Conservation (phyloP, 2,113 vertebrate species). For the Gambusia holbrooki region DNA sequence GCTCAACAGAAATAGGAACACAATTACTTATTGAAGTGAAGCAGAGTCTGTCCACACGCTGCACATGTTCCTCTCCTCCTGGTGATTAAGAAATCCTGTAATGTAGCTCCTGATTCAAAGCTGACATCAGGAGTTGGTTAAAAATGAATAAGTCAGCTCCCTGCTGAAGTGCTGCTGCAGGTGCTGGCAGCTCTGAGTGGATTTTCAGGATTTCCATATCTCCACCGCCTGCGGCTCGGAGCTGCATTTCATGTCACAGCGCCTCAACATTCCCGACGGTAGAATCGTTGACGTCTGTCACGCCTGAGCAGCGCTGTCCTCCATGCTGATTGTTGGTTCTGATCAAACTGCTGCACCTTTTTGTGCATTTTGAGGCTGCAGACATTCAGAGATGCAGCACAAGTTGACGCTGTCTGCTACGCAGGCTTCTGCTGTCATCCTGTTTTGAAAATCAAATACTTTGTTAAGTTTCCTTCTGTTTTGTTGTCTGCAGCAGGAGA, state of each 20-base stretch:
- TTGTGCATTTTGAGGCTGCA: slow-evolving; percentile 12
- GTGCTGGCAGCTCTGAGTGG: slow-evolving; percentile 2
- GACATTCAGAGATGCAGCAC: neutral
- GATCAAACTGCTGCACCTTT: neutral
- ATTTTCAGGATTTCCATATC: slow-evolving; percentile 5
- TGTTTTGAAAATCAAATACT: slow-evolving; percentile 25
- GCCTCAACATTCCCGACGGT: slow-evolving; percentile 1
- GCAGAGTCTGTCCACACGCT: slow-evolving; percentile 6
- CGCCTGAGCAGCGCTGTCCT: neutral
- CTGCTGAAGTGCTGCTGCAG: slow-evolving; percentile 8
- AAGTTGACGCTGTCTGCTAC: slow-evolving; percentile 6
- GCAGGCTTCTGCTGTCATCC: slow-evolving; percentile 9
- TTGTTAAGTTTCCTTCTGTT: slow-evolving; percentile 31
- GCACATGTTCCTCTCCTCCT: neutral
- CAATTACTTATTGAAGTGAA: neutral
- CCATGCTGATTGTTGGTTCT: slow-evolving; percentile 7
- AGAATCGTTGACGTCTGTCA: neutral
- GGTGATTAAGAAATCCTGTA: slow-evolving; percentile 17
- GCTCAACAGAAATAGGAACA: neutral
- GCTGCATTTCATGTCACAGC: neutral
- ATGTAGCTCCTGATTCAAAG: slow-evolving; percentile 20
- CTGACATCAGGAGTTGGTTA: slow-evolving; percentile 19
- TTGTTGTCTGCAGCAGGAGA: slow-evolving; percentile 13
- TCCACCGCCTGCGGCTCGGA: slow-evolving; percentile 9
- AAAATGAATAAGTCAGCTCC: slow-evolving; percentile 26